Percentiles rank a stretch among this genome's conserved stretches.
These are phyloP conservation scores for Marisa cornuarietis DNA, from an alignment of 1,140 invertebrate genomes.

Conservation along the genomic window DNA sequence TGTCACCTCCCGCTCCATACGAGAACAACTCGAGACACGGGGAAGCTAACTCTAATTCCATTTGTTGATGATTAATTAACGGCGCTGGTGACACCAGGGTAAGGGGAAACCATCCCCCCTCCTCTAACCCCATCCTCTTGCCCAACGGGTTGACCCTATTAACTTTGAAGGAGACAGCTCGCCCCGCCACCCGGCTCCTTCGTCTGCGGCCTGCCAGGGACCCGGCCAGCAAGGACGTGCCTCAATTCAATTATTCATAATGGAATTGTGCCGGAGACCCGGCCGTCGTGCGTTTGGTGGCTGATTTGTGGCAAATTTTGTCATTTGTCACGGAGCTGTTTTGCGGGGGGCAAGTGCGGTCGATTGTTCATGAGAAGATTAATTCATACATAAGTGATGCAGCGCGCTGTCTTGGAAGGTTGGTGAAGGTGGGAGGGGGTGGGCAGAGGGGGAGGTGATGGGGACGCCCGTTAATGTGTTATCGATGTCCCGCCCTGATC, in stretches of 20 bases:
- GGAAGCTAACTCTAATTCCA: slow-evolving; percentile 2
- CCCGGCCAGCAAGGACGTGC: not conserved
- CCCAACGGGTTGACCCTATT: not conserved
- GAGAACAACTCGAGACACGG: not conserved
- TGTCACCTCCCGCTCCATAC: too few species aligned
- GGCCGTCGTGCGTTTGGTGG: slow-evolving; percentile 1
- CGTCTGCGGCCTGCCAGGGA: not conserved
- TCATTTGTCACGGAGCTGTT: slow-evolving; percentile 23
- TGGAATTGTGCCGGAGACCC: slow-evolving; percentile 6
- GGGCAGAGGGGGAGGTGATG: too few species aligned
- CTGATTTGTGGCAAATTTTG: slow-evolving; percentile 27
- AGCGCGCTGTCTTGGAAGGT: not conserved
- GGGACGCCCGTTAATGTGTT: not conserved
- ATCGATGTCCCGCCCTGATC: slow-evolving; percentile 12
- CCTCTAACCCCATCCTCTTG: not conserved
- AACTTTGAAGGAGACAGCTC: not conserved
- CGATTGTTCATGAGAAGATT: slow-evolving; percentile 16
- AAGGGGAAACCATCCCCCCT: not conserved
- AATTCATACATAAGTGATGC: slow-evolving; percentile 34
- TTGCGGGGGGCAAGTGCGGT: slow-evolving; percentile 8
- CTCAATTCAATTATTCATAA: slow-evolving; percentile 27
- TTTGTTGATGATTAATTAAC: slow-evolving; percentile 22
- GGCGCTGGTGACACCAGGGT: slow-evolving; percentile 4
- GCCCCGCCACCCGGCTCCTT: not conserved
- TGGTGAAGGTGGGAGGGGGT: too few species aligned